Percentiles rank a stretch among this genome's conserved stretches.
phyloP scores from a whole-genome alignment of 2,113 vertebrate genomes.

The Elgaria multicarinata region DNA sequence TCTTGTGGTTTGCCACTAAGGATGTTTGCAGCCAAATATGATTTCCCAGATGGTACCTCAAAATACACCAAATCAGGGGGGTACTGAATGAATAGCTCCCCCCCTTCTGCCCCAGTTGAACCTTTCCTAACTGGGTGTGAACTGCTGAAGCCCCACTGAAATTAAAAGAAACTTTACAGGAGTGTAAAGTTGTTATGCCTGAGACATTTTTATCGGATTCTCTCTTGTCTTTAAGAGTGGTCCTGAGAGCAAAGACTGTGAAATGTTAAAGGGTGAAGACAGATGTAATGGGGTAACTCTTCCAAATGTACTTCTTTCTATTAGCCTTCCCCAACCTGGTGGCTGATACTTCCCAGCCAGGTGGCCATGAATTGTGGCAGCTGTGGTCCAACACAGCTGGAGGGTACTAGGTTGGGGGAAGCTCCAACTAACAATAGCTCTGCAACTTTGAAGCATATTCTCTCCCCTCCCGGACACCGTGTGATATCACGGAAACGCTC shows the following conservation, averaged over 20 bases:
- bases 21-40: not conserved
- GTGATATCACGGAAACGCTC: not conserved
- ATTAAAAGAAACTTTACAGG: not conserved
- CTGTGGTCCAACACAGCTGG: no score
- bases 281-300: not conserved
- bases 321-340: no score
- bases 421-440: not conserved
- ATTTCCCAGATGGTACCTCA: not conserved
- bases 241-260: not conserved
- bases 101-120: not conserved
- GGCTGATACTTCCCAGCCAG: no score
- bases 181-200: not conserved
- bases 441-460: not conserved
- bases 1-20: not conserved
- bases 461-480: not conserved
- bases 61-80: not conserved
- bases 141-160: not conserved
- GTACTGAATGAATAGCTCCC: not conserved
- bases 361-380: no score
- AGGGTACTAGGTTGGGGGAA: no score
- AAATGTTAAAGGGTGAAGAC: not conserved
- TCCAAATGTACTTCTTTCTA: not conserved
- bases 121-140: constrained; percentile 1
- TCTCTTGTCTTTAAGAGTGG: not conserved
- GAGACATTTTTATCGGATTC: not conserved